Conservation (phyloP, 2,113 vertebrate genomes). For the Pongo pygmaeus region DNA sequence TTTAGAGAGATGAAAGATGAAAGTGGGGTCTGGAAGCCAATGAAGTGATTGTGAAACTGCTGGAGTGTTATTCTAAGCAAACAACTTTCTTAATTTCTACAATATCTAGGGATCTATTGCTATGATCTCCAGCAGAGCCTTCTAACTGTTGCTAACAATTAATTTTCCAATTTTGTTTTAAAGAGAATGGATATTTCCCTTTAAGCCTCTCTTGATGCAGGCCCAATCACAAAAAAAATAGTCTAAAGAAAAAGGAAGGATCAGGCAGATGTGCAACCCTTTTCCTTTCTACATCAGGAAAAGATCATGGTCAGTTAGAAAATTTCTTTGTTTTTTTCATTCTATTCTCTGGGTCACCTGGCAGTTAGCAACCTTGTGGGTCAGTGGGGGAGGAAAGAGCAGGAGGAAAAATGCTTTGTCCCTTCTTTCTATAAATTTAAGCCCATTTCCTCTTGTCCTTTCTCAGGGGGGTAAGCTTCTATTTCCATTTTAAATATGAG, state of each 20-base stretch:
- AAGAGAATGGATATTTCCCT: neutral
- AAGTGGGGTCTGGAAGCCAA: neutral
- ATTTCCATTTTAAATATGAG: constrained; percentile 69
- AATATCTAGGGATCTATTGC: neutral
- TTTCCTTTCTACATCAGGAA: neutral
- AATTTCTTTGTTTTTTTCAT: neutral
- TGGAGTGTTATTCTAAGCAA: neutral
- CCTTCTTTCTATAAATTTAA: constrained; percentile 53
- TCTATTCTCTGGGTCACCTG: neutral
- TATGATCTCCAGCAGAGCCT: neutral
- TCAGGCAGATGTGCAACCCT: neutral
- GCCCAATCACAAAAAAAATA: neutral
- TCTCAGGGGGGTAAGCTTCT: constrained; percentile 58
- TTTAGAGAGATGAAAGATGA: constrained; percentile 13
- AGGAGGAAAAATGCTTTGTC: constrained; percentile 37
- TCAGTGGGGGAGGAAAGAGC: neutral
- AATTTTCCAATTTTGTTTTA: constrained; percentile 2
- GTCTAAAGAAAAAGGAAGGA: neutral
- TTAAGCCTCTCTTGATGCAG: neutral
- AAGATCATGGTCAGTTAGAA: neutral
- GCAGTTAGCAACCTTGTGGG: neutral
- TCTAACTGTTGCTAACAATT: constrained; percentile 13
- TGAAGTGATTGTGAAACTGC: neutral
- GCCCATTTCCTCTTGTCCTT: constrained; percentile 64
- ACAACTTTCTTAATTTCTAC: constrained; percentile 11